Base-by-base conservation (phyloP, 2,888 invertebrate genomes). In the Eupithecia vulgata region DNA sequence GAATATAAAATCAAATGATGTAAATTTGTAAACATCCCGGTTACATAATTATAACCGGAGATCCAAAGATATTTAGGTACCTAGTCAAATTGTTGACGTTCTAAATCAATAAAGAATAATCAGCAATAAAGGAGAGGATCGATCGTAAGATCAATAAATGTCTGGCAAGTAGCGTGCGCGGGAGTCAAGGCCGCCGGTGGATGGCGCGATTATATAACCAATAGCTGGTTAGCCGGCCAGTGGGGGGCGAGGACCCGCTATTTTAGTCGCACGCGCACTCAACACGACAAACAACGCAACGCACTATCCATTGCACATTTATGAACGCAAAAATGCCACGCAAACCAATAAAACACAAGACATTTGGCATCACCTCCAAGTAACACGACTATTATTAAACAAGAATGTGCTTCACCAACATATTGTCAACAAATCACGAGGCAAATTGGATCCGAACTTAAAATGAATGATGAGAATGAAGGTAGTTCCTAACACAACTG, bases 161-260 rank as follows among this genome's bases (percentile, higher is more conserved):
- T 82, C 84, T 86, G 86, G 84, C 88, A 89, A 86, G 82, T 79
- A 82, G 84, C 81, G 84, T 84, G 83, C 88, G 94, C 94, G 91
- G 93, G 94, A 94, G 94, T 94, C 94, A 94, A 94, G 94, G 94
- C 93, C 94, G 87, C 80, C 77, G 81, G 87, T 73, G 69, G 66
- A 73, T 88, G 88, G 89, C 89, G 88, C 88, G 89, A 86, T 94
- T 94, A 94, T 88, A 83, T 93, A 94, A 94, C 87, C 82, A 81
- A 77, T 79, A 82, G 80, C 80, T 75, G 74, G 73, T 81, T 68
- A 69, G 76, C 71, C 72, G 74, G 72, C 81, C 83, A 78, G 89
- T 86, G 91, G 90, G 91, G 88, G 90, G 86, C 85, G 87, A 80
- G 81, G 78, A 82, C 82, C 62, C 85, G 92, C 91, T 94, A 93